Evolutionary conservation across 2,888 invertebrate species (phyloP), one percentile per base, ranked within the genome.

Genomic region (Acutogordius australiensis): DNA sequence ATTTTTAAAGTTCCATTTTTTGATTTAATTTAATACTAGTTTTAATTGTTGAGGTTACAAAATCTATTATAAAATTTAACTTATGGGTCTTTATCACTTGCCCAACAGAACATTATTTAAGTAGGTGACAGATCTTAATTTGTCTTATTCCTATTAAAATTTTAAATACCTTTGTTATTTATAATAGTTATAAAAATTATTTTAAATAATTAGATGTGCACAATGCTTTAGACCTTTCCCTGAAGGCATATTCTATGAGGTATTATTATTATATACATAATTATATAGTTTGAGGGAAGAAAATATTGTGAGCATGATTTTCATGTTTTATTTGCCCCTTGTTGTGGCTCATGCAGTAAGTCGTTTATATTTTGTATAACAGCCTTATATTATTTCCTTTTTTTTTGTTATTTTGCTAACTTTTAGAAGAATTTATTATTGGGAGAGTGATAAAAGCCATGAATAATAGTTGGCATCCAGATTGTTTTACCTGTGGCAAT

Each of bases 221-320:
- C 97, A 97, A 74, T 97, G 97, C 70, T 97, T 97, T 73, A 82
- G 90, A 62, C 82, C 87, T 57, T 97, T 97, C 70, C 86, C 85
- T 62, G 91, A 94, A 69, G 91, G 91, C 60, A 80, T 88, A 58
- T 97, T 91, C 71, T 97, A 90, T 71, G 94, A 97, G 69, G 73
- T 73, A 65, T 62, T 63, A 13, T 61, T 27, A 23, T 29, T 23
- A 18, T 21, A 18, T 26, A 26, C 29, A n/a, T 23, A 59, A 30
- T 51, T 45, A 45, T 61, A 67, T 66, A 73, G 75, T 97, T 91
- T 71, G 97, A 97, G 72, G 91, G 90, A 1, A 78, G 97, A 64
- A 97, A 94, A 72, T 99, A 99, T 71, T 99, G 97, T 69, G 91
- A 94, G 73, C 84, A 88, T 70, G 94, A 97, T 72, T 97, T 97